phyloP scores from a whole-genome alignment of 2,797 vertebrate species.

The Phalanger gymnotis region DNA sequence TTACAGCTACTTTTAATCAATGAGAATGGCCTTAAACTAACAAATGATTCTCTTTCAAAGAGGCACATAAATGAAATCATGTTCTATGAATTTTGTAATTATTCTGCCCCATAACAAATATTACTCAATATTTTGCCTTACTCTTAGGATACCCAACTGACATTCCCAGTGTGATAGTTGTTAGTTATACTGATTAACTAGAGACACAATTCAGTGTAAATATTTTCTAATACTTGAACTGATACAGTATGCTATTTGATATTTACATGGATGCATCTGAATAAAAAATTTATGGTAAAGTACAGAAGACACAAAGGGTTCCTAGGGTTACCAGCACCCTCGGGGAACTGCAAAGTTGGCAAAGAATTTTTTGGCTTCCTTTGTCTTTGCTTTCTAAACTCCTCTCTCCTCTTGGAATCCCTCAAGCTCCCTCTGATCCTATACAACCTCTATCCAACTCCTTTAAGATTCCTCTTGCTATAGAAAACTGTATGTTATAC shows the following conservation, averaged over 20 bases:
- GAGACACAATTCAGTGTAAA: neutral
- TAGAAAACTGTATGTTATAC: neutral
- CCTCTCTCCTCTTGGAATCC: neutral
- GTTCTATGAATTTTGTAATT: neutral
- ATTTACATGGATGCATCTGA: neutral
- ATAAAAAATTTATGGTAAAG: neutral
- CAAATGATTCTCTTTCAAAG: neutral
- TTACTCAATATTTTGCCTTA: neutral
- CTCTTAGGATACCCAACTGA: neutral
- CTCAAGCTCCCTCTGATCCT: neutral
- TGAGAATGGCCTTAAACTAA: neutral
- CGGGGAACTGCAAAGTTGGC: neutral
- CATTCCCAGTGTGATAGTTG: neutral
- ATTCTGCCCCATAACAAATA: neutral
- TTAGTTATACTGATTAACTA: neutral
- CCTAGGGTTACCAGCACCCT: neutral
- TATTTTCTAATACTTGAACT: neutral
- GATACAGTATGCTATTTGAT: neutral
- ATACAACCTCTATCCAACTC: neutral
- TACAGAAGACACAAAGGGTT: neutral
- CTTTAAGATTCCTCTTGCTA: neutral
- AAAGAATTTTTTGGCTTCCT: neutral
- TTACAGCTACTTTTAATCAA: neutral
- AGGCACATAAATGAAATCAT: neutral
- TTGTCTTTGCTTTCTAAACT: neutral